Base-by-base conservation (phyloP, 2,113 vertebrate species). In the Benitochromis conjunctus region DNA sequence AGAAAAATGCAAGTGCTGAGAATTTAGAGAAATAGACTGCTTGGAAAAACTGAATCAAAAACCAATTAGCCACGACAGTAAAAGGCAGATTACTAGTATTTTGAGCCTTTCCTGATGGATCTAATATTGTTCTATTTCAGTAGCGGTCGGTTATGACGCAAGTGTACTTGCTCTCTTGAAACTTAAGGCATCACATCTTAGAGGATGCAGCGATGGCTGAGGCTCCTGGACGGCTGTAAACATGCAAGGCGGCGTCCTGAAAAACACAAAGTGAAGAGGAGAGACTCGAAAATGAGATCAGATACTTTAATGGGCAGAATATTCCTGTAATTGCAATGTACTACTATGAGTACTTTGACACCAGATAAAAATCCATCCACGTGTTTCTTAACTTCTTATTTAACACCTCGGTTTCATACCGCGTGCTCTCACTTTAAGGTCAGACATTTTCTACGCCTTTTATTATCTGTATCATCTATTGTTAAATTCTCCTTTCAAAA, bases 171-270 rank as follows among this genome's bases (percentile, higher is more conserved):
- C 24, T 54, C 1, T 54, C 14, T n/a, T 64, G 46, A 77, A 1
- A 19, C 62, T 58, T 10, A 58, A 85, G 46, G 80, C 79, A 53
- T 96, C 82, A 97, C 90, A 96, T 97, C 90, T 96, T 97, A 14
- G 96, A 96, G 54, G 95, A 43, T 0, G 95, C 89, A 1, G 91
- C 62, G 3, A 96, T 5, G 31, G 95, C 80, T 0, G 95, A 92
- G 1, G 92, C 84, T 82, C 94, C 95, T 71, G 94, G 92, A 58
- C 91, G 94, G 76, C 80, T 93, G 89, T 96, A 97, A 26, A 96
- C 93, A 3, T 60, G 95, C 9, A 94, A 41, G 1, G 38, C 6
- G 1, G 88, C 6, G 21, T 89, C 94, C 96, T 96, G 83, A 6
- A 18, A 46, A 43, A 81, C 16, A 66, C 3, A 76, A 24, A 79